These are phyloP conservation scores for Hypena proboscidalis DNA, from an alignment of 2,888 invertebrate genomes.

Conservation along the genomic window DNA sequence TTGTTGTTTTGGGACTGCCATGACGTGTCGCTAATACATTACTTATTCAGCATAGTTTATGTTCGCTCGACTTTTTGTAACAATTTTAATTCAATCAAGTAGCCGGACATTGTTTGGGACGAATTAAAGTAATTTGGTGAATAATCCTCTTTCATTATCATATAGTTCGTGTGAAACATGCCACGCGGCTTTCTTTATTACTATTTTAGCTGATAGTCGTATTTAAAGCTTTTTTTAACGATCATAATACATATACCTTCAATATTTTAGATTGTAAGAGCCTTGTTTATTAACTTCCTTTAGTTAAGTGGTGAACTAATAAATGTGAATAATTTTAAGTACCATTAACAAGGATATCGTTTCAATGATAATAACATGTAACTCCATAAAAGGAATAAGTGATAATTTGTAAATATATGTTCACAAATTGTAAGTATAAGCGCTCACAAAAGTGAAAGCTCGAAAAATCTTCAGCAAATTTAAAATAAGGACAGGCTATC, in stretches of 20 bases:
- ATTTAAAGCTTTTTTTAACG: background rate
- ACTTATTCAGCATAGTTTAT: conserved; percentile 67
- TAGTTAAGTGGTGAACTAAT: background rate
- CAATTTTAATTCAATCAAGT: conserved; percentile 64
- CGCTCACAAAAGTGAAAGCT: conserved; percentile 34
- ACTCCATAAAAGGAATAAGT: conserved; percentile 60
- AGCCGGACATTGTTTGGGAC: conserved; percentile 51
- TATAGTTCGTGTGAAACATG: conserved; percentile 26
- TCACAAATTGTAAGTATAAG: conserved; percentile 70
- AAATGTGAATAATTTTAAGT: conserved; percentile 29
- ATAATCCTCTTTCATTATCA: conserved; percentile 29
- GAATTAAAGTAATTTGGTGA: conserved; percentile 62
- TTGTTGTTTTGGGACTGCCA: conserved; percentile 72
- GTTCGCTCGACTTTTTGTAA: conserved; percentile 57
- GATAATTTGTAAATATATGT: conserved; percentile 81
- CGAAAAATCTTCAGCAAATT: no score
- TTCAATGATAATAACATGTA: conserved; percentile 51
- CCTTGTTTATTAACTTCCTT: background rate
- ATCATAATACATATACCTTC: no score
- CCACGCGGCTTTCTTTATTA: conserved; percentile 16
- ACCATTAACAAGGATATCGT: conserved; percentile 50
- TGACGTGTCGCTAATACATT: conserved; percentile 69
- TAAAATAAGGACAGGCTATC: no score
- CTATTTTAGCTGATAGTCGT: conserved; percentile 1
- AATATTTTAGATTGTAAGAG: no score